phyloP scores from a whole-genome alignment of 2,888 invertebrate genomes.

The Netelia melanura region DNA sequence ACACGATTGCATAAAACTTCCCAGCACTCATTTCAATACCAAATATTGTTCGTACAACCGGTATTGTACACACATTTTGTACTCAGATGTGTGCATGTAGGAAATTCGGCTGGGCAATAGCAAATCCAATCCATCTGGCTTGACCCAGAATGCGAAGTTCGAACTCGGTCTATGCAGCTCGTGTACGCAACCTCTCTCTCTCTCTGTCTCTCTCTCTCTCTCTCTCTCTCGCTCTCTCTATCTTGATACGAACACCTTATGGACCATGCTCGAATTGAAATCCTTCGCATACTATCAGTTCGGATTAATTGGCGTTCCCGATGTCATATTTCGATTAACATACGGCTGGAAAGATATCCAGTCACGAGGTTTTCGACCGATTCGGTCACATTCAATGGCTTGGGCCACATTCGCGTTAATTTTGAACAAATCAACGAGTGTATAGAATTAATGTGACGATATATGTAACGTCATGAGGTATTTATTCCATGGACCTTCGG shows the following conservation, averaged over 20 bases:
- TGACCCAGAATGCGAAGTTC: constrained; percentile 75
- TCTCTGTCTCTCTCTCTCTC: neutral
- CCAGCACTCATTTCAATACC: constrained; percentile 26
- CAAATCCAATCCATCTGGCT: constrained; percentile 75
- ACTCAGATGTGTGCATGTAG: neutral
- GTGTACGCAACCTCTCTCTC: constrained; percentile 1
- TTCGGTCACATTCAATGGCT: neutral
- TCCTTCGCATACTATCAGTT: constrained; percentile 40
- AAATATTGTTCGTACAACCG: neutral
- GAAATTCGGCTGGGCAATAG: constrained; percentile 51
- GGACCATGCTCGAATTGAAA: neutral
- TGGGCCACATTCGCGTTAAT: neutral
- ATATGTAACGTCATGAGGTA: neutral
- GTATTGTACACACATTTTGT: neutral
- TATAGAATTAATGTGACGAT: constrained; percentile 7
- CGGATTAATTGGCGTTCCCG: constrained; percentile 57
- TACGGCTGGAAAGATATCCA: constrained; percentile 1
- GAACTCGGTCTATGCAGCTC: constrained; percentile 6
- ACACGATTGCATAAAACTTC: constrained; percentile 26
- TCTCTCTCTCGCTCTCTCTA: neutral
- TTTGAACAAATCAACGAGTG: neutral
- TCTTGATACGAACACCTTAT: neutral
- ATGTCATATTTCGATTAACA: constrained; percentile 54
- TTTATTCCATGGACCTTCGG: neutral
- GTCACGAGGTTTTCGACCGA: neutral